Percentiles rank a stretch among this genome's conserved stretches.
These are phyloP conservation scores for Sipha maydis DNA, from an alignment of 2,888 invertebrate genomes.

Conservation along the genomic window DNA sequence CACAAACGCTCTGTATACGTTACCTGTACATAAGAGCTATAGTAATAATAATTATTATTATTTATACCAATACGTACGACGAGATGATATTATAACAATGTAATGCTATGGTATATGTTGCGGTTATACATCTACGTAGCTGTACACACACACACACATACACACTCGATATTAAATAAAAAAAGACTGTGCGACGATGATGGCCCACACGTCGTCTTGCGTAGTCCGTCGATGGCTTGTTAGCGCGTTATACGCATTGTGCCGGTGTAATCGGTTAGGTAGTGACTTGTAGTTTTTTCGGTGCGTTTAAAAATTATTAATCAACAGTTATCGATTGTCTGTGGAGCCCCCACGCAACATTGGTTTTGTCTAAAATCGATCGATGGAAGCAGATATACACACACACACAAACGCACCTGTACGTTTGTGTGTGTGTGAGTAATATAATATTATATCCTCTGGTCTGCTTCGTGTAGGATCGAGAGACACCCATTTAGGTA, in stretches of 20 bases:
- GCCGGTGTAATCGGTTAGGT: conserved; percentile 61
- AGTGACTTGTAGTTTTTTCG: conserved; percentile 63
- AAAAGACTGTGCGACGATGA: background rate
- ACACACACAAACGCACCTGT: background rate
- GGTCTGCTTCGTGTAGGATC: background rate
- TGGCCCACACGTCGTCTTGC: background rate
- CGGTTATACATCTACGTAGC: background rate
- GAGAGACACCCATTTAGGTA: background rate
- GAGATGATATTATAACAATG: background rate
- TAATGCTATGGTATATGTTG: background rate
- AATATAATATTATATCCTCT: background rate
- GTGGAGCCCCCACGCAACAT: conserved; percentile 37
- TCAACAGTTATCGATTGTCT: conserved; percentile 57
- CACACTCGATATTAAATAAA: background rate
- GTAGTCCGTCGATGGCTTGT: conserved; percentile 53
- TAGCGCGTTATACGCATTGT: conserved; percentile 61
- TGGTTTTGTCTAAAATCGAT: conserved; percentile 59
- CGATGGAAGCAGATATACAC: conserved; percentile 38
- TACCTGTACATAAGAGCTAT: background rate
- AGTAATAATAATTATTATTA: background rate
- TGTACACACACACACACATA: background rate
- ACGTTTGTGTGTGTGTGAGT: background rate
- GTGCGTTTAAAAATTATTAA: conserved; percentile 63
- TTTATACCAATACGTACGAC: background rate
- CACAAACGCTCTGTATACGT: background rate